These are phyloP conservation scores for Brachyptera putata DNA, from an alignment of 2,888 invertebrate species.

Conservation along the genomic window DNA sequence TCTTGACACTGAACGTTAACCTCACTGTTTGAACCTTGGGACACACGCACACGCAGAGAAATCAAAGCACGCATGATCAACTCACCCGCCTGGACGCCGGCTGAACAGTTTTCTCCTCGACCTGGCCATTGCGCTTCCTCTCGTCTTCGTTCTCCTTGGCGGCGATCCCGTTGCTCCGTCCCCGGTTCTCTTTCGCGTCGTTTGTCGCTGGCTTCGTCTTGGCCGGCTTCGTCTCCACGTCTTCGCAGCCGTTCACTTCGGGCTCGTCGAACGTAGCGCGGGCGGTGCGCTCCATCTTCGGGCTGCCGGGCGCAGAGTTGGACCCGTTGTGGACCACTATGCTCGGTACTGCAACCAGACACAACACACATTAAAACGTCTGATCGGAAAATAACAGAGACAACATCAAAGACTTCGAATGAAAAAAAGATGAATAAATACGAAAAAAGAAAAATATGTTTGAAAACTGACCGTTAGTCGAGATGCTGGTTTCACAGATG, in stretches of 20 bases:
- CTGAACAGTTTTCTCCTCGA: constrained; percentile 23
- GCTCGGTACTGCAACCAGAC: constrained; percentile 37
- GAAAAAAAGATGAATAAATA: too few relatives aligned
- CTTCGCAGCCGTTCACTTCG: not conserved
- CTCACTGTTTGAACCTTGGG: too few relatives aligned
- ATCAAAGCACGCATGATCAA: too few relatives aligned
- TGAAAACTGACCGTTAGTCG: too few relatives aligned
- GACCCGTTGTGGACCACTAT: constrained; percentile 40
- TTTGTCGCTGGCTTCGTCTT: not conserved
- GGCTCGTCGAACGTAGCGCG: constrained; percentile 25
- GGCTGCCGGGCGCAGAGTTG: constrained; percentile 36
- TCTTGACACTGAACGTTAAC: too few relatives aligned
- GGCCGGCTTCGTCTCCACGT: not conserved
- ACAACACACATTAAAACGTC: too few relatives aligned
- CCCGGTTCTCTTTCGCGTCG: constrained; percentile 1
- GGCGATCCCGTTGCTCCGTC: not conserved
- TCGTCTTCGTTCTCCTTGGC: not conserved
- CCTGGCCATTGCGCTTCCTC: not conserved
- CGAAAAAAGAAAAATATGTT: too few relatives aligned
- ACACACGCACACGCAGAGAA: too few relatives aligned
- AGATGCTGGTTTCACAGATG: too few relatives aligned
- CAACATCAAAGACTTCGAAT: too few relatives aligned
- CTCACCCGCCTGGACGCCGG: constrained; percentile 23
- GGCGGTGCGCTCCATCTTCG: constrained; percentile 34
- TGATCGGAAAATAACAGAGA: too few relatives aligned